Evolutionary conservation across 2,797 vertebrate genomes (phyloP), one percentile per base, ranked within the genome.

Genomic region (Denticeps clupeoides): DNA sequence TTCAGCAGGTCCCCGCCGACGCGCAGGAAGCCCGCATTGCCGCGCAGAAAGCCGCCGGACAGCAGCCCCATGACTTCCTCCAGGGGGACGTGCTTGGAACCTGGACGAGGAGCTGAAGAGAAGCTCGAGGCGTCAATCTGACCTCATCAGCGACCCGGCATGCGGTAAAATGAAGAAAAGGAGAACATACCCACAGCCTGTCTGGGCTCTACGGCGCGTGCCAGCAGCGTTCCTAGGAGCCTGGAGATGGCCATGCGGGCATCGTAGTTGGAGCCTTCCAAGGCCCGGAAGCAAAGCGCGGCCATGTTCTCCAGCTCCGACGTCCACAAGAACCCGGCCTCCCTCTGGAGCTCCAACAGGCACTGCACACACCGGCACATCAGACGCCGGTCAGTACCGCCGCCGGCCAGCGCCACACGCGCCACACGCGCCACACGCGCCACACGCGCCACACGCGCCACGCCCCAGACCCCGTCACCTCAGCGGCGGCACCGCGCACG

Each of bases 1-100:
- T 93, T 93, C 68, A 97, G 65, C 72, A 91, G 88, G 73, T 93
- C 91, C 1, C 90, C 89, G 27, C 91, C 83, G 64, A 82, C 83
- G 70, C 89, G 76, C 10, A 97, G 83, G 69, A 96, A 95, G 28
- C 92, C 83, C 1, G 74, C 85, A 40, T 86, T 90, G 6, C 90
- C 88, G 16, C 89, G 79, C 12, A 91, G 72, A 74, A 97, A 97
- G 6, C 91, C 91, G 41, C 77, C 84, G 28, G 76, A 82, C 59
- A 97, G 47, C 24, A 96, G 71, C 28, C 90, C 85, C 82, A 91
- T 83, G 51, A 75, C 88, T 59, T 91, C 92, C 62, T 89, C 87
- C 72, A 96, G 70, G 46, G 82, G 82, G 3, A 75, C 68, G 49
- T 60, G 79, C 47, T 73, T 79, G 19, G 67, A 58, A 21, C 66